phyloP scores from a whole-genome alignment of 2,888 invertebrate genomes.

The Perizoma affinitatum region DNA sequence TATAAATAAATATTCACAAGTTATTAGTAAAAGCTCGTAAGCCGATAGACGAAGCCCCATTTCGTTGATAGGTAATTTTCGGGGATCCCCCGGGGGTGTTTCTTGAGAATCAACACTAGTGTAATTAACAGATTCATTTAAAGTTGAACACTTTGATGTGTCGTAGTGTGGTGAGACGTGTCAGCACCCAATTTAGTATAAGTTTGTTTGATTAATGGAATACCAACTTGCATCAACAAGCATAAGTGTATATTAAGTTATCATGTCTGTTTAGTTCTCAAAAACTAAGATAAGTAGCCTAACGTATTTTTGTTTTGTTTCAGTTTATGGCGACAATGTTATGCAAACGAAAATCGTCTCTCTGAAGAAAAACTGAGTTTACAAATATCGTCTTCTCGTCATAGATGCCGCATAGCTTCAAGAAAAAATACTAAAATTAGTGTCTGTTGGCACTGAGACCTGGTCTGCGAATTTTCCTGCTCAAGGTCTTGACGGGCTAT shows the following conservation, averaged over 20 bases:
- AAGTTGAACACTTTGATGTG: constrained; percentile 72
- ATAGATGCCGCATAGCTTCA: too few relatives aligned
- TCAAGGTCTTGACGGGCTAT: too few relatives aligned
- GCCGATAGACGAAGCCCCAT: constrained; percentile 49
- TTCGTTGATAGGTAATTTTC: constrained; percentile 74
- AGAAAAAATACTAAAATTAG: too few relatives aligned
- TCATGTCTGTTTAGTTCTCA: background rate
- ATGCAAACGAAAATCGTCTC: too few relatives aligned
- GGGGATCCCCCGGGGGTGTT: constrained; percentile 62
- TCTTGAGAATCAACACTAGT: constrained; percentile 78
- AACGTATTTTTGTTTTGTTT: background rate
- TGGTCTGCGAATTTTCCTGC: too few relatives aligned
- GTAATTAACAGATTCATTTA: constrained; percentile 80
- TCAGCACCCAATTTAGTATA: constrained; percentile 31
- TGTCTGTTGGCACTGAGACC: too few relatives aligned
- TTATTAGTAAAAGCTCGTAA: constrained; percentile 35
- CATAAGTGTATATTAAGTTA: constrained; percentile 4
- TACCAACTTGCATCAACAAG: constrained; percentile 23
- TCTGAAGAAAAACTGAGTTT: too few relatives aligned
- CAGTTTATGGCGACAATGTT: background rate
- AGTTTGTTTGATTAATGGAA: constrained; percentile 62
- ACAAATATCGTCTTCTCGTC: too few relatives aligned
- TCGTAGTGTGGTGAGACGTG: constrained; percentile 28
- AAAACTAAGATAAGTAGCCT: background rate
- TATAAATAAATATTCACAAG: constrained; percentile 31